These are phyloP conservation scores for Sinohyriopsis cumingii DNA, from an alignment of 2,888 invertebrate species.

Conservation along the genomic window DNA sequence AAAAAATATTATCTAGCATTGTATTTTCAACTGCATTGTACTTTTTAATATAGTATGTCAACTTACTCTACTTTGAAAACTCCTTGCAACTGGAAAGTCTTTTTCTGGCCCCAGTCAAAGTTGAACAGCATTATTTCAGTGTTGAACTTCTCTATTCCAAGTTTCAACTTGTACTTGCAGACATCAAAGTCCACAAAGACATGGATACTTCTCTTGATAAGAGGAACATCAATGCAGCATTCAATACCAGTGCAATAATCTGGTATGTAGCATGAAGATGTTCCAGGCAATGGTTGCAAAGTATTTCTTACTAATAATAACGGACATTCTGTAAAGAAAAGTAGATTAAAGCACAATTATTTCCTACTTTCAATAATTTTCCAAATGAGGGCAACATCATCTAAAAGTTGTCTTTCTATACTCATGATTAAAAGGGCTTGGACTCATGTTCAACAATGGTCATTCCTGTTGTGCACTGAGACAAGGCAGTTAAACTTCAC, in stretches of 20 bases:
- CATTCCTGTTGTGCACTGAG: no score
- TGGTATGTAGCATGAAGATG: slow-evolving; percentile 21
- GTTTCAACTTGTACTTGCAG: slow-evolving; percentile 22
- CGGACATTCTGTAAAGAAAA: slow-evolving; percentile 20
- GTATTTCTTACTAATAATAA: neutral
- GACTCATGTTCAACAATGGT: no score
- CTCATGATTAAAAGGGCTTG: no score
- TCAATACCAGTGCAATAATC: slow-evolving; percentile 28
- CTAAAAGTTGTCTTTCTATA: no score
- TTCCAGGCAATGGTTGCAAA: slow-evolving; percentile 18
- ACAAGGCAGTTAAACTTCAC: no score
- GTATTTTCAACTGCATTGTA: no score
- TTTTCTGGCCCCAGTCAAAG: neutral
- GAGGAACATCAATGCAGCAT: slow-evolving; percentile 30
- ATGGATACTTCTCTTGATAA: slow-evolving; percentile 22
- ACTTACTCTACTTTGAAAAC: no score
- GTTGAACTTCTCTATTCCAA: slow-evolving; percentile 16
- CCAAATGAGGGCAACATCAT: no score
- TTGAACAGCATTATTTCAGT: slow-evolving; percentile 5
- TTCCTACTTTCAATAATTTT: no score
- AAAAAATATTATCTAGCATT: no score
- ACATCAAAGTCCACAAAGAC: slow-evolving; percentile 27
- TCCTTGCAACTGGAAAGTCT: neutral
- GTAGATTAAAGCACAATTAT: no score
- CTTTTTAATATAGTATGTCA: no score